phyloP scores from a whole-genome alignment of 2,797 vertebrate species.

The Sphaeramia orbicularis region DNA sequence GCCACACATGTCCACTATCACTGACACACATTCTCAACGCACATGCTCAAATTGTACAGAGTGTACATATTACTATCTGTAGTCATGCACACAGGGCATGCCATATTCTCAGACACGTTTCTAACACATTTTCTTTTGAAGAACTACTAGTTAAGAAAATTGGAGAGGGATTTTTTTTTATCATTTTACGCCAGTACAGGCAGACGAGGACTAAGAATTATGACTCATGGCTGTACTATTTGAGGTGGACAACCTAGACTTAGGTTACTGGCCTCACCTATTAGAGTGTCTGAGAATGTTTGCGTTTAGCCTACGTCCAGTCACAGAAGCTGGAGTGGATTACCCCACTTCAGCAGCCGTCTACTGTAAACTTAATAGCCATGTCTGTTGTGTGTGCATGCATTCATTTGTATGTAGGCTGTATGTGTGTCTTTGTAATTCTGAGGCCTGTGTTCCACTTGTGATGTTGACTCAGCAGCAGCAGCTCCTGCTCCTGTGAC shows the following conservation, averaged over 20 bases:
- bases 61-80: slow-evolving; percentile 29
- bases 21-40: slow-evolving; percentile 19
- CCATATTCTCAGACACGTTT: slow-evolving; percentile 9
- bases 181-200: slow-evolving; percentile 12
- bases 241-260: slow-evolving; percentile 15
- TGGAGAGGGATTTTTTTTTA: not conserved
- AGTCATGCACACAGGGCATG: not conserved
- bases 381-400: slow-evolving; percentile 12
- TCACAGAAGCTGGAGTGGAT: slow-evolving; percentile 53
- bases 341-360: slow-evolving; percentile 46
- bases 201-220: slow-evolving; percentile 21
- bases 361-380: slow-evolving; percentile 37
- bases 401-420: slow-evolving; percentile 20
- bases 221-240: slow-evolving; percentile 14
- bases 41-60: slow-evolving; percentile 22
- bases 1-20: slow-evolving; percentile 36
- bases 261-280: slow-evolving; percentile 47
- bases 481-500: slow-evolving; percentile 68
- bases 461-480: slow-evolving; percentile 79
- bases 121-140: not conserved
- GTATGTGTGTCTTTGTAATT: slow-evolving; percentile 36
- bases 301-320: slow-evolving; percentile 52
- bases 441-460: slow-evolving; percentile 64
- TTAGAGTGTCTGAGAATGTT: slow-evolving; percentile 57
- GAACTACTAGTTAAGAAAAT: not conserved